These are phyloP conservation scores for Penaeus chinensis DNA, from an alignment of 1,140 invertebrate species.

Conservation along the genomic window DNA sequence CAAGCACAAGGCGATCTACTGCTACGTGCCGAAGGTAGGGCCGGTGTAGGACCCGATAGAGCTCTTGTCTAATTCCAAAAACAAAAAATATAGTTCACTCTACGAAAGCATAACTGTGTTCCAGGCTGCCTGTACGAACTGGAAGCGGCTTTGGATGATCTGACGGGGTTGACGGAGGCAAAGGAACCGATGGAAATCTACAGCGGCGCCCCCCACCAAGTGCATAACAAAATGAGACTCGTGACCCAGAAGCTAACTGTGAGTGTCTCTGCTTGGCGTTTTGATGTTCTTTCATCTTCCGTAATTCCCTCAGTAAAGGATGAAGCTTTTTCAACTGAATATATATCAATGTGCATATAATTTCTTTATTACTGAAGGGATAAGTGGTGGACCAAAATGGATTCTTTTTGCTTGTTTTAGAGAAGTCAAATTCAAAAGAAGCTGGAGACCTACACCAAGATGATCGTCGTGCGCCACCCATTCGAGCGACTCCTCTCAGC, in stretches of 20 bases:
- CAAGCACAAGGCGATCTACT: constrained; percentile 31
- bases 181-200: constrained; percentile 21
- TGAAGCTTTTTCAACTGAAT: too few species aligned
- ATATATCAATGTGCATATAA: neutral
- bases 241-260: constrained; percentile 17
- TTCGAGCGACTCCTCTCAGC: constrained; percentile 50
- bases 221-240: constrained; percentile 34
- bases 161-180: constrained; percentile 18
- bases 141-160: constrained; percentile 54
- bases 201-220: neutral
- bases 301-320: too few species aligned
- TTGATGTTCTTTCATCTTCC: too few species aligned
- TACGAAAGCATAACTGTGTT: too few species aligned
- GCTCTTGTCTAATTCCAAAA: neutral
- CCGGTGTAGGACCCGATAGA: neutral
- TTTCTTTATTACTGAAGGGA: too few species aligned
- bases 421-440: constrained; percentile 1
- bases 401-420: constrained; percentile 6
- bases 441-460: constrained; percentile 34
- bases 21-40: constrained; percentile 35
- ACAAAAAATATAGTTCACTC: too few species aligned
- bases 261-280: neutral
- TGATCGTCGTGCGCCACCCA: constrained; percentile 40
- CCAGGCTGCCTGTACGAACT: constrained; percentile 46
- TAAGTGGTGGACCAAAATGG: neutral